A percentile compares a stretch with the other conserved stretches of the same genome.
Conservation (phyloP, 1,140 invertebrate genomes). For the Pararge aegeria region DNA sequence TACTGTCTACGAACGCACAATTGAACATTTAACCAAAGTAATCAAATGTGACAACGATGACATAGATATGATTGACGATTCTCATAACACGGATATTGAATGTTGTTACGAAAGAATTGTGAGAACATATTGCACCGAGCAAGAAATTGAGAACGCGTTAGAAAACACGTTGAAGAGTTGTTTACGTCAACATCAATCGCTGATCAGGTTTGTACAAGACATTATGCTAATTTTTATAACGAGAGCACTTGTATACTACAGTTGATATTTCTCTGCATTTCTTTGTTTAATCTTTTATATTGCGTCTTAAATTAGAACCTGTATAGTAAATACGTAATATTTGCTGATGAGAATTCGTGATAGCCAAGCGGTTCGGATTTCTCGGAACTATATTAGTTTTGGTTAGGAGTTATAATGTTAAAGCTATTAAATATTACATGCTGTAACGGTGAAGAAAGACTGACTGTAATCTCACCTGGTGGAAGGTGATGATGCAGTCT, state of each 20-base stretch:
- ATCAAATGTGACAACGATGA: constrained; percentile 20
- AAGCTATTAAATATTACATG: too few species aligned
- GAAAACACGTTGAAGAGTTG: constrained; percentile 45
- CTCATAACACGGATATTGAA: constrained; percentile 8
- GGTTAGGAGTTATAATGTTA: too few species aligned
- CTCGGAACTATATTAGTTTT: too few species aligned
- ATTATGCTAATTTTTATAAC: background rate
- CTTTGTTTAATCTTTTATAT: too few species aligned
- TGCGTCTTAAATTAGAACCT: too few species aligned
- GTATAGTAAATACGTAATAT: too few species aligned
- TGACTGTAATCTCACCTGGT: too few species aligned
- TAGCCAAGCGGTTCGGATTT: too few species aligned
- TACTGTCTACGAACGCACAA: constrained; percentile 60
- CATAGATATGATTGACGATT: constrained; percentile 7
- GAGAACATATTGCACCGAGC: constrained; percentile 33
- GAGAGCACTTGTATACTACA: background rate
- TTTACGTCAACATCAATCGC: constrained; percentile 60
- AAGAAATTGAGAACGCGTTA: constrained; percentile 54
- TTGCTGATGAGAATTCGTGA: too few species aligned
- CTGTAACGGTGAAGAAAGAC: too few species aligned
- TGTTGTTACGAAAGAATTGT: constrained; percentile 43
- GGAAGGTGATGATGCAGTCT: too few species aligned
- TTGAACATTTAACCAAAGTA: constrained; percentile 38
- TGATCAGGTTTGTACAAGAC: constrained; percentile 46
- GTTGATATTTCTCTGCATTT: background rate